These are phyloP conservation scores for Tokudaia muenninki DNA, from an alignment of 2,797 vertebrate genomes.

Conservation along the genomic window DNA sequence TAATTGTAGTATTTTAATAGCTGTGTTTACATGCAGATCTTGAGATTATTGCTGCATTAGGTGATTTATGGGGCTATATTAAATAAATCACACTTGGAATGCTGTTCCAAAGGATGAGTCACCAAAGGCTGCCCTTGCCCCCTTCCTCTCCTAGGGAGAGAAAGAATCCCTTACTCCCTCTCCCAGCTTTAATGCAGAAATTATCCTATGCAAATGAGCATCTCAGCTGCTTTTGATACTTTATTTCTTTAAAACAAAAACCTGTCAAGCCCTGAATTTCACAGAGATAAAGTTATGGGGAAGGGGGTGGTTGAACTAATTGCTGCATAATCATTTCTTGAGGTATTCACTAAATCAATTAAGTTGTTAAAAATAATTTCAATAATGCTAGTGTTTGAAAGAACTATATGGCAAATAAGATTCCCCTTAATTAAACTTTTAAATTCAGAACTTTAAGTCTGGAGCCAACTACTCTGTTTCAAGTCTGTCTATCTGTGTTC, in stretches of 20 bases:
- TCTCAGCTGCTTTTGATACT: background rate
- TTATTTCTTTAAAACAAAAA: conserved; percentile 51
- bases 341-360: conserved; percentile 70
- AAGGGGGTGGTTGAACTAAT: conserved; percentile 46
- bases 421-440: conserved; percentile 80
- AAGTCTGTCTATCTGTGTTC: conserved; percentile 76
- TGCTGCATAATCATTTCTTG: conserved; percentile 66
- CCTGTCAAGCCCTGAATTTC: conserved; percentile 41
- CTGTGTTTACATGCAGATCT: conserved; percentile 83
- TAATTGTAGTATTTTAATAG: conserved; percentile 80
- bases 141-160: conserved; percentile 25
- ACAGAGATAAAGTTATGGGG: conserved; percentile 19
- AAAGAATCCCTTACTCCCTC: background rate
- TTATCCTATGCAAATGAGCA: background rate
- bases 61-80: conserved; percentile 74
- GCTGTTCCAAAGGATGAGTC: conserved; percentile 72
- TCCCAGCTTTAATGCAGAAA: background rate
- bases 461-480: conserved; percentile 67
- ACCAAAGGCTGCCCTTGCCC: conserved; percentile 61
- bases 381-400: conserved; percentile 80
- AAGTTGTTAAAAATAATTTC: conserved; percentile 69
- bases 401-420: conserved; percentile 66
- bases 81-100: conserved; percentile 73
- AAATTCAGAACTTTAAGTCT: conserved; percentile 69
- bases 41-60: conserved; percentile 77